Conservation (phyloP, 1,140 invertebrate species). For the Aricia agestis region DNA sequence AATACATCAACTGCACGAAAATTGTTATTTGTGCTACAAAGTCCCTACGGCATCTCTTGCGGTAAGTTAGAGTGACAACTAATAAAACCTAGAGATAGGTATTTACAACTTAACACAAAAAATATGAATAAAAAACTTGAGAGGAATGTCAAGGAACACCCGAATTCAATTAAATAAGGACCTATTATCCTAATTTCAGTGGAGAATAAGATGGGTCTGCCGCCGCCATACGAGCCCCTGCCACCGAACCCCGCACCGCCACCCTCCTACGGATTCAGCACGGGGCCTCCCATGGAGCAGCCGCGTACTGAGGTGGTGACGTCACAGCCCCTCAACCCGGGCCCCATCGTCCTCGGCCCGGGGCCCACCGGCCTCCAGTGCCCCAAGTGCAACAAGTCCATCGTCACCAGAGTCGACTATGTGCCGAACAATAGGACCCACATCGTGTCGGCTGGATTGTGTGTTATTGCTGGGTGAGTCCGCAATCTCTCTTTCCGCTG, state of each 20-base stretch:
- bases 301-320: constrained; percentile 56
- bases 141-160: too few species aligned
- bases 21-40: too few species aligned
- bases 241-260: constrained; percentile 56
- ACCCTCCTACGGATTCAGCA: constrained; percentile 55
- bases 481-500: too few species aligned
- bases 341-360: constrained; percentile 49
- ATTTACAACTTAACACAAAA: too few species aligned
- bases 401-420: constrained; percentile 61
- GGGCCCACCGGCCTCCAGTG: constrained; percentile 61
- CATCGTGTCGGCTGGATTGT: constrained; percentile 61
- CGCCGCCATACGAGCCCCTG: constrained; percentile 56
- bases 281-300: constrained; percentile 40
- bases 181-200: too few species aligned
- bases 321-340: constrained; percentile 25
- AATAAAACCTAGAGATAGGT: too few species aligned
- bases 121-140: too few species aligned
- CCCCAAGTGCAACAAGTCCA: constrained; percentile 53
- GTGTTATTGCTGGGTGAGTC: constrained; percentile 58
- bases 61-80: too few species aligned
- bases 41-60: too few species aligned
- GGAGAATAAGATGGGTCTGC: constrained; percentile 69
- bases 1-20: too few species aligned
- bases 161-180: too few species aligned
- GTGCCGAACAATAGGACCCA: constrained; percentile 62